Conservation (phyloP, 2,113 vertebrate species). For the Mesocricetus auratus region DNA sequence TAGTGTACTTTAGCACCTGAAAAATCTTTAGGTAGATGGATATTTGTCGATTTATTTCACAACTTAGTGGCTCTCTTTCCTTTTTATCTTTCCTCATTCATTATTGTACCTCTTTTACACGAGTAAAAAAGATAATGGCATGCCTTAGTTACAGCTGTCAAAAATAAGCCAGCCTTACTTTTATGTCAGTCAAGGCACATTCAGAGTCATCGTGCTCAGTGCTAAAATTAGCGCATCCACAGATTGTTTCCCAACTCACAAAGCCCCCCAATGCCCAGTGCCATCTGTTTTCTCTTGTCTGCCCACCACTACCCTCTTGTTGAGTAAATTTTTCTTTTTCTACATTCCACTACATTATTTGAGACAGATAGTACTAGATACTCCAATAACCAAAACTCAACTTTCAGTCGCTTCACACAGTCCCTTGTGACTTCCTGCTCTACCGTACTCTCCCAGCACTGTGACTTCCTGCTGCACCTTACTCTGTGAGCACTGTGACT, state of each 20-base stretch:
- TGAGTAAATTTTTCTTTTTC: constrained; percentile 20
- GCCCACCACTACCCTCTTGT: neutral
- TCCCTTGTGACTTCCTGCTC: neutral
- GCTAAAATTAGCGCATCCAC: constrained; percentile 58
- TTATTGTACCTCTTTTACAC: constrained; percentile 13
- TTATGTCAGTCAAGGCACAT: neutral
- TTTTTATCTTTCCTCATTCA: constrained; percentile 6
- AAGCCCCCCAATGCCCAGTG: neutral
- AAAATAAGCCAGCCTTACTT: constrained; percentile 42
- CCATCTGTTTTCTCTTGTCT: constrained; percentile 1
- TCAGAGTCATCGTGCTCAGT: neutral
- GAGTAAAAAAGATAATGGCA: neutral
- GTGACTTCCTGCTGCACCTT: neutral
- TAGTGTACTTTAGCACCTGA: neutral
- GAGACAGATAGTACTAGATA: neutral
- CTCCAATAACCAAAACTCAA: neutral
- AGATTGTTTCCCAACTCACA: neutral
- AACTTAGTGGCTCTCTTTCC: constrained; percentile 2
- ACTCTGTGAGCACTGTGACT: neutral
- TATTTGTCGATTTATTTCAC: neutral
- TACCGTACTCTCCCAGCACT: neutral
- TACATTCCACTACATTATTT: neutral
- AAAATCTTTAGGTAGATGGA: neutral
- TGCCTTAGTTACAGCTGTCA: neutral
- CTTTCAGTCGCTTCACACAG: neutral